Base-by-base conservation (phyloP, 2,888 invertebrate genomes). In the Perdita meconis region DNA sequence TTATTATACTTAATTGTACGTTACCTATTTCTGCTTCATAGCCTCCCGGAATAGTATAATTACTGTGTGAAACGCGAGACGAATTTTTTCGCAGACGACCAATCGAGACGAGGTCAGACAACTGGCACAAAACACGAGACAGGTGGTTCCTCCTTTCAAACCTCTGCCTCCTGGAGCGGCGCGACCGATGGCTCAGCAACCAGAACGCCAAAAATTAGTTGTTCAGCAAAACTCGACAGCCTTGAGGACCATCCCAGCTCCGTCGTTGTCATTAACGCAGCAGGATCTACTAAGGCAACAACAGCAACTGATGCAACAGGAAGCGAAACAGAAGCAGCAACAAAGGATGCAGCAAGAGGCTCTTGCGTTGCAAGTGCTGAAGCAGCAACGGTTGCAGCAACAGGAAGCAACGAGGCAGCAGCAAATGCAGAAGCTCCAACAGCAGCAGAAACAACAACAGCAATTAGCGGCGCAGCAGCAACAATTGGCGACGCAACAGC, bases 141-240 rank as follows among this genome's bases (percentile, higher is more conserved):
- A 84, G 53, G 75, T 72, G 26, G 95, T 97, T 8, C 97, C 97
- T 38, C 95, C 96, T 0, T 97, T 97, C 92, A 96, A 94, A 89
- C 97, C 97, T 0, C 93, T 97, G 80, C 96, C 97, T 51, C 94
- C 95, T 26, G 95, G 91, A 2, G 86, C 80, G 4, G 74, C 85
- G 3, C 86, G 92, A 12, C 92, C 92, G 2, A 95, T 94, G 90
- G 96, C 96, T 0, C 94, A 97, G 80, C 96, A 96, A 60, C 95
- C 95, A 38, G 95, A 92, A 78, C 89, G 87, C 22, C 91, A 92
- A 71, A 87, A 88, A 67, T 79, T 91, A 36, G 85, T 91, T 0
- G 90, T 92, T 0, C 92, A 92, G 63, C 90, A 91, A 19, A 92
- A 92, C 68, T 85, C 87, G 24, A 90, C 91, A 2, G 87, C 80